Evolutionary conservation across 2,888 invertebrate genomes (phyloP).

Genomic region (Alcis repandata): DNA sequence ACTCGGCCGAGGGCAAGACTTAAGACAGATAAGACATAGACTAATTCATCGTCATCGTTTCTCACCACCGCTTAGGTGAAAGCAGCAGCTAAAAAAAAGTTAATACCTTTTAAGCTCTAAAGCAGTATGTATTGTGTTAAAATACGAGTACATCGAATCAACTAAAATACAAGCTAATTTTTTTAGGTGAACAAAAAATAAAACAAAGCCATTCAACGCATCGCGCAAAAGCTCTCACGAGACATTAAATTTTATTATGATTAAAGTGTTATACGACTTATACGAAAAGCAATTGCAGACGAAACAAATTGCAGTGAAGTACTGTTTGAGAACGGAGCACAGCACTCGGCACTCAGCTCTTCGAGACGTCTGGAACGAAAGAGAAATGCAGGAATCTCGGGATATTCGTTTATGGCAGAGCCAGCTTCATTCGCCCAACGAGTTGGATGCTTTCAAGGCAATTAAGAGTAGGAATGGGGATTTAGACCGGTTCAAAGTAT

Average conservation of each 20-base stretch:
- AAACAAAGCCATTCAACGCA: not conserved
- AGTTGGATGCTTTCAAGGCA: not conserved
- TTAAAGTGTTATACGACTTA: constrained; percentile 19
- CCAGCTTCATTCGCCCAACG: not conserved
- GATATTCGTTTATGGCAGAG: not conserved
- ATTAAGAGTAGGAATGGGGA: not conserved
- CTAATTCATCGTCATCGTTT: too few species aligned
- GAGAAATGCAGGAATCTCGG: constrained; percentile 4
- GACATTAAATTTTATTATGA: constrained; percentile 37
- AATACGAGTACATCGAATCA: too few species aligned
- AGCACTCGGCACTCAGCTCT: not conserved
- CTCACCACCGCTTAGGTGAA: too few species aligned
- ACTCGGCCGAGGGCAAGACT: too few species aligned
- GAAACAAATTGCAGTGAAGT: constrained; percentile 21
- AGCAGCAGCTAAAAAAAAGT: too few species aligned
- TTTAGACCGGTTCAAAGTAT: too few species aligned
- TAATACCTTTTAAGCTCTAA: too few species aligned
- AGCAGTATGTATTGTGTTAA: too few species aligned
- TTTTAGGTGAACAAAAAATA: too few species aligned
- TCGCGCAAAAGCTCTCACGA: constrained; percentile 25
- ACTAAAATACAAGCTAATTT: not conserved
- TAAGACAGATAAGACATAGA: too few species aligned
- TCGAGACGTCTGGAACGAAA: constrained; percentile 16
- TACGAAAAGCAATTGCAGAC: constrained; percentile 18
- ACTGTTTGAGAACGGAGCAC: not conserved